Evolutionary conservation across 2,113 vertebrate genomes (phyloP), one percentile per base, ranked within the genome.

Genomic region (Chloropsis hardwickii): DNA sequence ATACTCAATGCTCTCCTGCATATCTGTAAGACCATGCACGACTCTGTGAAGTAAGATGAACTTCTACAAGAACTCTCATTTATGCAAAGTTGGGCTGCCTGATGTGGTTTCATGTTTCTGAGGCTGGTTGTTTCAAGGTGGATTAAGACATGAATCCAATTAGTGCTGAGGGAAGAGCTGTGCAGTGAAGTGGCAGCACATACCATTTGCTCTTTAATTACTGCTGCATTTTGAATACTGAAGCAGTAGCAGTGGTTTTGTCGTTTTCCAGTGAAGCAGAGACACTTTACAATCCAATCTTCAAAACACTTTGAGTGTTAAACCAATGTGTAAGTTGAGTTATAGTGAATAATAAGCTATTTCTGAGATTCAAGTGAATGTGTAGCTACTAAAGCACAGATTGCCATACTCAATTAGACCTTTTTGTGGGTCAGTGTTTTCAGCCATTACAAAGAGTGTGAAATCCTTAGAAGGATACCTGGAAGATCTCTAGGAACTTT

Each of bases 21-120:
- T 10, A 97, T 99, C 95, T 99, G 99, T 97, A 99, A 99, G 98
- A 99, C 99, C 23, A 99, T 99, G 99, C 99, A 99, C 3, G 99
- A 99, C 92, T 99, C 99, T 14, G 99, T 99, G 88, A 99, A 99
- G 99, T 99, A 99, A 97, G 99, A 45, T 37, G 29, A 62, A 45
- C 66, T 86, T 85, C 40, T 61, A 2, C 35, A 6, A 37, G 86
- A 47, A 9, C 60, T 65, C 12, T 67, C 0, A 0, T 24, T 85
- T 69, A 3, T 76, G 45, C 42, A 10, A 44, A 89, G 14, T 45
- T 71, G 27, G 57, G 20, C 67, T 82, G 60, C 58, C 81, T 61
- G 28, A 14, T 44, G 35, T 77, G 58, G 24, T 51, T 74, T 71
- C 50, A 5, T 67, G 25, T 67, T 90, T 88, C 54, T 69, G 85